These are phyloP conservation scores for Cheilosia variabilis DNA, from an alignment of 2,888 invertebrate genomes.

Conservation along the genomic window DNA sequence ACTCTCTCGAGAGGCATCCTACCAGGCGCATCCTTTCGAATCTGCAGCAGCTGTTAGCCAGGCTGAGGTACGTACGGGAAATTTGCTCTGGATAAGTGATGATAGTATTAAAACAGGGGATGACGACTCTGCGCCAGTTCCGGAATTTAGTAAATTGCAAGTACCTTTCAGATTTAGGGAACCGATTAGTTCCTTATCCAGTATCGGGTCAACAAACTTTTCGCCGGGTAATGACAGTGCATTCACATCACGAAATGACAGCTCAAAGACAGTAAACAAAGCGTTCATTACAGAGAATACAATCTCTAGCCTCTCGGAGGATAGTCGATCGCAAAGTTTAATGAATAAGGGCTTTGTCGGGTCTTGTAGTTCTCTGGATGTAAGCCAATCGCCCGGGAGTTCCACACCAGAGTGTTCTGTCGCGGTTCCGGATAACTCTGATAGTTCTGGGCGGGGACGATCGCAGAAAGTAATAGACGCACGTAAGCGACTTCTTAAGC, in stretches of 20 bases:
- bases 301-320: conserved; percentile 55
- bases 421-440: conserved; percentile 61
- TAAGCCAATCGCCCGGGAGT: conserved; percentile 48
- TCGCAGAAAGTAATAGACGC: conserved; percentile 77
- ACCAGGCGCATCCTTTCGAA: conserved; percentile 54
- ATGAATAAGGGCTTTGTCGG: conserved; percentile 64
- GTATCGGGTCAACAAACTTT: conserved; percentile 32
- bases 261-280: conserved; percentile 58
- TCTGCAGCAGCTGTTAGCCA: conserved; percentile 20
- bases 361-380: conserved; percentile 59
- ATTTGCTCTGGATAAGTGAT: conserved; percentile 64
- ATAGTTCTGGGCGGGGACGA: conserved; percentile 86
- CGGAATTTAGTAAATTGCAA: conserved; percentile 49
- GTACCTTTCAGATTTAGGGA: conserved; percentile 54
- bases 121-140: neutral
- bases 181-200: conserved; percentile 57
- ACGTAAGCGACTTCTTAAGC: conserved; percentile 77
- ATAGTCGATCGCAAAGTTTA: conserved; percentile 46
- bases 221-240: conserved; percentile 62
- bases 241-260: conserved; percentile 59
- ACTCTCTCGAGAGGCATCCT: conserved; percentile 76
- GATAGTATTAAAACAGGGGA: conserved; percentile 58
- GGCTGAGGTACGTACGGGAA: conserved; percentile 51
- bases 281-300: conserved; percentile 63
- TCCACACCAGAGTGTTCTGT: conserved; percentile 69